These are phyloP conservation scores for Periphyllus acericola DNA, from an alignment of 2,888 invertebrate genomes.

Conservation along the genomic window DNA sequence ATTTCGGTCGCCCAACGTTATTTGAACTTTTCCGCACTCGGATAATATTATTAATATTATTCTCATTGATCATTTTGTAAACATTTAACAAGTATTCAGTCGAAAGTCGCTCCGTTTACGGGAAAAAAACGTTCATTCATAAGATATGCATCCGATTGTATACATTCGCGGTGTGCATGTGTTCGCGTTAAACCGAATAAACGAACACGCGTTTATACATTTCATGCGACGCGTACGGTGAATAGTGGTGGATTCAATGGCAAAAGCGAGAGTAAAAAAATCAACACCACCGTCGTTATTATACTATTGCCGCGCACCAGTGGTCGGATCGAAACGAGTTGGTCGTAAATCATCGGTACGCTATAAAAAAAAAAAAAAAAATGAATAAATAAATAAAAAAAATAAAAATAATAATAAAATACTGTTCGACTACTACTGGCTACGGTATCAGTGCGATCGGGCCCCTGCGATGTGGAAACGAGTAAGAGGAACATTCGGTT, in stretches of 20 bases:
- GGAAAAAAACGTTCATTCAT: neutral
- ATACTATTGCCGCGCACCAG: neutral
- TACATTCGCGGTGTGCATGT: neutral
- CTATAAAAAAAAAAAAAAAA: too few relatives aligned
- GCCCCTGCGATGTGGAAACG: neutral
- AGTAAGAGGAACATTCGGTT: conserved; percentile 19
- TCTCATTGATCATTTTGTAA: too few relatives aligned
- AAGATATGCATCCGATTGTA: neutral
- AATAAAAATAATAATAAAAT: conserved; percentile 19
- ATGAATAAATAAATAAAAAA: too few relatives aligned
- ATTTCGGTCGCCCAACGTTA: too few relatives aligned
- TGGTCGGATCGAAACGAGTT: neutral
- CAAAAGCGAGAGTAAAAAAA: neutral
- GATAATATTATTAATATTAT: too few relatives aligned
- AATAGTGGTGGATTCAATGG: conserved; percentile 1
- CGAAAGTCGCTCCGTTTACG: neutral
- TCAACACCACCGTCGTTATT: conserved; percentile 2
- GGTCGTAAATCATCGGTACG: conserved; percentile 38
- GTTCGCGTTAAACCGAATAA: neutral
- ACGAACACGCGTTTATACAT: conserved; percentile 6
- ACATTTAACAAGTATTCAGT: neutral
- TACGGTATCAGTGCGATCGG: neutral
- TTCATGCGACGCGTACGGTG: conserved; percentile 4
- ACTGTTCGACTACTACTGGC: neutral
- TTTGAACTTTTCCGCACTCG: too few relatives aligned